Percentiles rank a stretch among this genome's conserved stretches.
Conservation (phyloP, 2,888 invertebrate genomes). For the Drosophila anomelani region DNA sequence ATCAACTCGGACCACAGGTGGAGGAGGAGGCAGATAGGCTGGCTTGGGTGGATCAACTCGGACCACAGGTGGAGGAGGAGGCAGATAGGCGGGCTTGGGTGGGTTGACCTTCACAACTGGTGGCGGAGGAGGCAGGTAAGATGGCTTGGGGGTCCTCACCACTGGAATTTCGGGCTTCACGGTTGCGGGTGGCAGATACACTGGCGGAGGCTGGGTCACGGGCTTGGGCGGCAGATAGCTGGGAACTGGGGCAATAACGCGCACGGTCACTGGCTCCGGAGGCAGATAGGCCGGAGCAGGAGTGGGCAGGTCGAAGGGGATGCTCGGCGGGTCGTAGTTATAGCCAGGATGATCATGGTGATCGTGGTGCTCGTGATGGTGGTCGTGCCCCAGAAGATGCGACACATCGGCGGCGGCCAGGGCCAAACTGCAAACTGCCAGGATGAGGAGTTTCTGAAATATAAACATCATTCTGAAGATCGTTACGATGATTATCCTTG, state of each 20-base stretch:
- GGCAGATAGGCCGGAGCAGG: slow-evolving; percentile 58
- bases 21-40: slow-evolving; percentile 51
- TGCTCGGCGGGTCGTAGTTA: slow-evolving; percentile 59
- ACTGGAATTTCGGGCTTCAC: slow-evolving; percentile 41
- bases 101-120: slow-evolving; percentile 19
- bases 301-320: slow-evolving; percentile 63
- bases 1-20: slow-evolving; percentile 22
- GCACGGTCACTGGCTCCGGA: slow-evolving; percentile 33
- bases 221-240: slow-evolving; percentile 53
- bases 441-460: slow-evolving; percentile 69
- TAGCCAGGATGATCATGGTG: slow-evolving; percentile 74
- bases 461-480: background rate
- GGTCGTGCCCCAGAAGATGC: slow-evolving; percentile 69
- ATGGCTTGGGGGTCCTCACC: slow-evolving; percentile 41
- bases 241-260: slow-evolving; percentile 37
- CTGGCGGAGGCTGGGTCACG: slow-evolving; percentile 26
- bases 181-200: slow-evolving; percentile 54
- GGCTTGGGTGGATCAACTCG: slow-evolving; percentile 42
- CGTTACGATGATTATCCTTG: background rate
- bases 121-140: slow-evolving; percentile 52
- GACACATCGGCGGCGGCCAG: slow-evolving; percentile 78
- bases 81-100: slow-evolving; percentile 53
- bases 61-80: slow-evolving; percentile 33
- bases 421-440: slow-evolving; percentile 61
- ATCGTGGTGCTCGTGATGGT: slow-evolving; percentile 33